Evolutionary conservation across 2,888 invertebrate genomes (phyloP).

Genomic region (Gymnocheta viridis): DNA sequence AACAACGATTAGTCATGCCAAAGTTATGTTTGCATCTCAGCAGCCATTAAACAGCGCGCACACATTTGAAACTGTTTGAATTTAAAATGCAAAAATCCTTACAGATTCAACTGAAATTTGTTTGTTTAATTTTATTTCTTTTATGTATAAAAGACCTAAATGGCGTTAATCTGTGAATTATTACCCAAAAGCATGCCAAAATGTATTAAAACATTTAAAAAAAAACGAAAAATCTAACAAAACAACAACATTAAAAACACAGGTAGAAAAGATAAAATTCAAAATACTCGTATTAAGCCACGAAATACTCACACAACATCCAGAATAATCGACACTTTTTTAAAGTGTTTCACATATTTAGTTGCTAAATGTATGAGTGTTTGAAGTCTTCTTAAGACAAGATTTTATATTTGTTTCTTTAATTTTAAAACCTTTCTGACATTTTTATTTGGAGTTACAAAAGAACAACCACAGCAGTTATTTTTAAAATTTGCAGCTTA

Average conservation of each 20-base stretch:
- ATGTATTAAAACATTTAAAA: slow-evolving; percentile 75
- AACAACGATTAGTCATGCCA: slow-evolving; percentile 66
- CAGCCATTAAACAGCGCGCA: slow-evolving; percentile 19
- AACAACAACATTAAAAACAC: slow-evolving; percentile 35
- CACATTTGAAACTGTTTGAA: slow-evolving; percentile 42
- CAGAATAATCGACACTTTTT: slow-evolving; percentile 44
- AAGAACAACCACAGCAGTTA: not conserved
- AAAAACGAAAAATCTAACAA: slow-evolving; percentile 3
- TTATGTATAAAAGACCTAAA: slow-evolving; percentile 74
- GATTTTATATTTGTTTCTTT: not conserved
- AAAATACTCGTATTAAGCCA: slow-evolving; percentile 29
- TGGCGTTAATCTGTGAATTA: slow-evolving; percentile 82
- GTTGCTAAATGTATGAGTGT: not conserved
- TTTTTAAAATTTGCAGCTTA: slow-evolving; percentile 10
- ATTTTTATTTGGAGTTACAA: slow-evolving; percentile 32
- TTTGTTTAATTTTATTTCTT: slow-evolving; percentile 64
- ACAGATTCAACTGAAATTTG: slow-evolving; percentile 71
- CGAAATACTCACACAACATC: not conserved
- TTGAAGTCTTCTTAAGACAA: not conserved
- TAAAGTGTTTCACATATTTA: slow-evolving; percentile 32
- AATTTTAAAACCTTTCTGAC: not conserved
- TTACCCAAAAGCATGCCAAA: slow-evolving; percentile 81
- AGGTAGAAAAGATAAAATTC: slow-evolving; percentile 68
- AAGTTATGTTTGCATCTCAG: slow-evolving; percentile 55
- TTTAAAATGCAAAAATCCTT: slow-evolving; percentile 70